These are phyloP conservation scores for Prostheceraeus crozeri DNA, from an alignment of 2,888 invertebrate species.

Conservation along the genomic window DNA sequence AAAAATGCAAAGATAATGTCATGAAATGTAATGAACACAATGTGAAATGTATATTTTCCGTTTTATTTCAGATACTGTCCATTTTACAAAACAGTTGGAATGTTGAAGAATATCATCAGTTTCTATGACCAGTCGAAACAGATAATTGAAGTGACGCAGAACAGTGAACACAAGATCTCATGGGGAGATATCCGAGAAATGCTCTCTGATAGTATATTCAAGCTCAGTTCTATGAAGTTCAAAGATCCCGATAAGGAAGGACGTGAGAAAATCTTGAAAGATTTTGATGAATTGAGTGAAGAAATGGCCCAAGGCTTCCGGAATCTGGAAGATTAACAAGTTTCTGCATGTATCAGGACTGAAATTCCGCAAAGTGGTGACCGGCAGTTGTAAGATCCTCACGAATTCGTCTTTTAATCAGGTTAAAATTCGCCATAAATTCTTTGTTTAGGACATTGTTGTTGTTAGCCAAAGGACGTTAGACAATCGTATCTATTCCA, in stretches of 20 bases:
- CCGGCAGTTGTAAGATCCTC: too few species aligned
- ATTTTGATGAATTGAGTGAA: conserved; percentile 91
- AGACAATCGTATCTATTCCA: too few species aligned
- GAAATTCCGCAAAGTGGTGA: too few species aligned
- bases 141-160: conserved; percentile 93
- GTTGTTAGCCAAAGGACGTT: too few species aligned
- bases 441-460: too few species aligned
- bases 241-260: conserved; percentile 98
- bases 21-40: too few species aligned
- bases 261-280: conserved; percentile 88
- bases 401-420: too few species aligned
- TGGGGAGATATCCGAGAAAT: conserved; percentile 95
- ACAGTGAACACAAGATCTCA: conserved; percentile 96
- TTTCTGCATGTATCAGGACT: too few species aligned
- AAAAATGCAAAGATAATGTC: too few species aligned
- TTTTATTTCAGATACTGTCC: conserved; percentile 81
- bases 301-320: conserved; percentile 94
- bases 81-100: conserved; percentile 98
- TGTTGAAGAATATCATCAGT: conserved; percentile 93
- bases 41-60: too few species aligned
- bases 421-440: too few species aligned
- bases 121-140: conserved; percentile 97
- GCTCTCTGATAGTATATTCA: conserved; percentile 79
- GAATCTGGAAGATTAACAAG: conserved; percentile 88
- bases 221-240: conserved; percentile 97